Evolutionary conservation across 2,888 invertebrate genomes (phyloP).

Genomic region (Notodonta ziczac): DNA sequence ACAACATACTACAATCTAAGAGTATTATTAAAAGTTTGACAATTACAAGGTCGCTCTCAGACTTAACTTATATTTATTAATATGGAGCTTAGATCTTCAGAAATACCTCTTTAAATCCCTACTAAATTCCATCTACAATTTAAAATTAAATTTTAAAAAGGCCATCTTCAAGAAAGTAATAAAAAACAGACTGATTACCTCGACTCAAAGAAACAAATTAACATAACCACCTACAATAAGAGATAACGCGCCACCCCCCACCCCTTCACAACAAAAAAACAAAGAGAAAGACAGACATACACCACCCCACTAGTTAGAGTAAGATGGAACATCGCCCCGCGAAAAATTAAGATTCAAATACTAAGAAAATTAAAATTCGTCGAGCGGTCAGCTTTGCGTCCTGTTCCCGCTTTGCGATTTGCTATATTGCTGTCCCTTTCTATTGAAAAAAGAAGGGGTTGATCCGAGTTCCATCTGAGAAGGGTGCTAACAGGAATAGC

Average conservation of each 20-base stretch:
- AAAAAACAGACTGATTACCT: slow-evolving; percentile 46
- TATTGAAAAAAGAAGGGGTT: slow-evolving; percentile 63
- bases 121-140: background rate
- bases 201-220: slow-evolving; percentile 58
- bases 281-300: slow-evolving; percentile 57
- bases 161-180: slow-evolving; percentile 33
- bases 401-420: slow-evolving; percentile 38
- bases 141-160: slow-evolving; percentile 22
- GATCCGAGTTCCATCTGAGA: slow-evolving; percentile 63
- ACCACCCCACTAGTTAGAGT: slow-evolving; percentile 40
- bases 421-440: slow-evolving; percentile 41
- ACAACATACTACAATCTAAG: too few species aligned
- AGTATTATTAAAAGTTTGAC: too few species aligned
- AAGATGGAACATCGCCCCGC: slow-evolving; percentile 63
- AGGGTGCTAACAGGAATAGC: slow-evolving; percentile 38
- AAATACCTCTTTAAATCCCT: background rate
- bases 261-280: slow-evolving; percentile 54
- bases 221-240: slow-evolving; percentile 50
- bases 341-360: slow-evolving; percentile 85
- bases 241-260: slow-evolving; percentile 43
- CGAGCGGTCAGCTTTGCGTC: slow-evolving; percentile 71
- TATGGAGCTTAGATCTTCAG: too few species aligned
- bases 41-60: too few species aligned
- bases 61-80: too few species aligned
- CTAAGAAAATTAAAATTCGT: slow-evolving; percentile 85